Percentiles rank a stretch among this genome's conserved stretches.
Conservation (phyloP, 2,113 vertebrate genomes). For the Telmatochromis bifrenatus region DNA sequence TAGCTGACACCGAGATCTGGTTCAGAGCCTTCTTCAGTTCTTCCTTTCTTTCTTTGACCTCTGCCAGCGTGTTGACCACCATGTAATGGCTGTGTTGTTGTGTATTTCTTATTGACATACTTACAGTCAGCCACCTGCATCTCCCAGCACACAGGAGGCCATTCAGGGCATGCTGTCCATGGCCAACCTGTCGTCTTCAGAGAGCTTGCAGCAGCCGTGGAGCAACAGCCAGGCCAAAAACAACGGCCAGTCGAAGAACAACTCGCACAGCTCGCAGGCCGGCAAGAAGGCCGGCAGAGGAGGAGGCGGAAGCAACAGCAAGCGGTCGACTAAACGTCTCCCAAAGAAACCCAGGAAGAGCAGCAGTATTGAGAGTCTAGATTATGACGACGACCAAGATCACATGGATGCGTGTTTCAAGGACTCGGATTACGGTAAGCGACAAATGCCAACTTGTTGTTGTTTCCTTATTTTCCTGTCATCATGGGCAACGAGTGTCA, state of each 20-base stretch:
- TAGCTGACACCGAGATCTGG: background rate
- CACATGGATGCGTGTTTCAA: slow-evolving; percentile 96
- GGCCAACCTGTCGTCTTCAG: slow-evolving; percentile 96
- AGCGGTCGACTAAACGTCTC: slow-evolving; percentile 76
- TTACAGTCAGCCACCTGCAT: slow-evolving; percentile 95
- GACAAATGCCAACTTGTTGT: accelerated
- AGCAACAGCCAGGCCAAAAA: slow-evolving; percentile 76
- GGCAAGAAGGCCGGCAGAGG: slow-evolving; percentile 71
- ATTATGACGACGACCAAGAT: slow-evolving; percentile 94
- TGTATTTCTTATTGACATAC: slow-evolving; percentile 70
- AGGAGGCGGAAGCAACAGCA: slow-evolving; percentile 64
- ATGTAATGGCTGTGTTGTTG: slow-evolving; percentile 68
- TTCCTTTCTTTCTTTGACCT: slow-evolving; percentile 17
- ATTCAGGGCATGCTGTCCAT: slow-evolving; percentile 99
- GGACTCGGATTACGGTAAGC: slow-evolving; percentile 92
- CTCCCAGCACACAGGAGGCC: slow-evolving; percentile 98
- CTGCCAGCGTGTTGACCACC: slow-evolving; percentile 21
- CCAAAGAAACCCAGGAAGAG: slow-evolving; percentile 87
- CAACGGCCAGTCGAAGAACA: slow-evolving; percentile 79
- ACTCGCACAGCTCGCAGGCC: slow-evolving; percentile 73
- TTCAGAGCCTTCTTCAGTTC: background rate
- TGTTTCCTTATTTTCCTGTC: background rate
- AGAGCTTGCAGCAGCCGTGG: slow-evolving; percentile 87
- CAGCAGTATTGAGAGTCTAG: slow-evolving; percentile 79
- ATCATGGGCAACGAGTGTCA: background rate